phyloP scores from a whole-genome alignment of 1,140 invertebrate species.

The Lordiphosa stackelbergi region DNA sequence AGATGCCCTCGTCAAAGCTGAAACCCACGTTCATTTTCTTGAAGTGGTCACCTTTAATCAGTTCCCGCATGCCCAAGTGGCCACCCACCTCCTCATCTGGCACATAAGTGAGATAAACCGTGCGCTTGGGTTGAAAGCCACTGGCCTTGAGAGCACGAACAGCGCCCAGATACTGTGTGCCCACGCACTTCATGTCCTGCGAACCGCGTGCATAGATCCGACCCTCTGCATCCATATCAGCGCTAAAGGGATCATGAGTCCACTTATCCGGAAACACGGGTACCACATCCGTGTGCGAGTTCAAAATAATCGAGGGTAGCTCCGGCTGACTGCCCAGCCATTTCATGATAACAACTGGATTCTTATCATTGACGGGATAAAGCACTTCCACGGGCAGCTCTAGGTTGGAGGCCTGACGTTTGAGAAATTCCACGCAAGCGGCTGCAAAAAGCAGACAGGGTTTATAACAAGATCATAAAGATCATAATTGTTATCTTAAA shows the following conservation, averaged over 20 bases:
- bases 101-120: conserved; percentile 88
- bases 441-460: conserved; percentile 84
- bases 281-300: conserved; percentile 94
- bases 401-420: conserved; percentile 81
- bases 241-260: conserved; percentile 84
- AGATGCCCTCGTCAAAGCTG: conserved; percentile 91
- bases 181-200: conserved; percentile 81
- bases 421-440: conserved; percentile 81
- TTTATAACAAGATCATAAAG: conserved; percentile 21
- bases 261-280: conserved; percentile 85
- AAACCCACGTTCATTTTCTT: conserved; percentile 91
- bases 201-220: conserved; percentile 89
- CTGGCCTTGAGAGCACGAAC: conserved; percentile 82
- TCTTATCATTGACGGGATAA: conserved; percentile 68
- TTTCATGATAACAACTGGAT: conserved; percentile 86
- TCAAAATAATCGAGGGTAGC: conserved; percentile 84
- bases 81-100: conserved; percentile 96
- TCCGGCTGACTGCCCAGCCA: conserved; percentile 84
- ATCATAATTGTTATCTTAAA: background rate
- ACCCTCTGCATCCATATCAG: conserved; percentile 84
- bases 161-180: conserved; percentile 82
- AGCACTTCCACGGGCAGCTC: conserved; percentile 80
- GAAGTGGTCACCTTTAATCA: conserved; percentile 88
- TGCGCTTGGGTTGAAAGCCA: conserved; percentile 81
- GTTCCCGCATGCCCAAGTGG: conserved; percentile 87